These are phyloP conservation scores for Heteromyza rotundicornis DNA, from an alignment of 2,888 invertebrate genomes.

Conservation along the genomic window DNA sequence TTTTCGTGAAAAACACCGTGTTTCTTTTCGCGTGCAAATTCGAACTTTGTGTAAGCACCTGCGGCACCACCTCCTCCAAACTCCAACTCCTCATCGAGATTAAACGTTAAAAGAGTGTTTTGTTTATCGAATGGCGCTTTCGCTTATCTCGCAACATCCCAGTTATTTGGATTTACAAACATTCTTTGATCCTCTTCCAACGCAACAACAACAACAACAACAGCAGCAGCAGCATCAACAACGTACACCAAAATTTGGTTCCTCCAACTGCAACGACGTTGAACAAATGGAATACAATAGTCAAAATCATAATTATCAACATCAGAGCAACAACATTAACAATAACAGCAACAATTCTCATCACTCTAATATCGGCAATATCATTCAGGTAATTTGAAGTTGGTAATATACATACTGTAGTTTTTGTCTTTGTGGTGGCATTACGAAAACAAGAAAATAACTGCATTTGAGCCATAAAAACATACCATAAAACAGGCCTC, in stretches of 20 bases:
- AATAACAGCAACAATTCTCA: slow-evolving; percentile 45
- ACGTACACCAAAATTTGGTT: slow-evolving; percentile 43
- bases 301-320: slow-evolving; percentile 42
- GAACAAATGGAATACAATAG: slow-evolving; percentile 59
- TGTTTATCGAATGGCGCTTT: slow-evolving; percentile 60
- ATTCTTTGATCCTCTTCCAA: slow-evolving; percentile 53
- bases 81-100: not conserved
- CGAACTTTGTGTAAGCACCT: slow-evolving; percentile 20
- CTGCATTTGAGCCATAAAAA: no score
- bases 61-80: slow-evolving; percentile 22
- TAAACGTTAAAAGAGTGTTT: not conserved
- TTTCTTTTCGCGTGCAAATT: slow-evolving; percentile 23
- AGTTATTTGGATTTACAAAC: slow-evolving; percentile 59
- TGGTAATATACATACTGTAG: no score
- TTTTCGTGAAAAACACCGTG: slow-evolving; percentile 18
- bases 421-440: no score
- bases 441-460: no score
- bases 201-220: slow-evolving; percentile 30
- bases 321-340: slow-evolving; percentile 52
- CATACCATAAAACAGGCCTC: no score
- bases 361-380: no score
- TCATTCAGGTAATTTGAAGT: no score
- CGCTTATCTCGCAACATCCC: slow-evolving; percentile 57
- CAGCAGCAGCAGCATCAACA: slow-evolving; percentile 37
- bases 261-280: slow-evolving; percentile 43